These are phyloP conservation scores for Callocephalon fimbriatum DNA, from an alignment of 2,113 vertebrate genomes.

Conservation along the genomic window DNA sequence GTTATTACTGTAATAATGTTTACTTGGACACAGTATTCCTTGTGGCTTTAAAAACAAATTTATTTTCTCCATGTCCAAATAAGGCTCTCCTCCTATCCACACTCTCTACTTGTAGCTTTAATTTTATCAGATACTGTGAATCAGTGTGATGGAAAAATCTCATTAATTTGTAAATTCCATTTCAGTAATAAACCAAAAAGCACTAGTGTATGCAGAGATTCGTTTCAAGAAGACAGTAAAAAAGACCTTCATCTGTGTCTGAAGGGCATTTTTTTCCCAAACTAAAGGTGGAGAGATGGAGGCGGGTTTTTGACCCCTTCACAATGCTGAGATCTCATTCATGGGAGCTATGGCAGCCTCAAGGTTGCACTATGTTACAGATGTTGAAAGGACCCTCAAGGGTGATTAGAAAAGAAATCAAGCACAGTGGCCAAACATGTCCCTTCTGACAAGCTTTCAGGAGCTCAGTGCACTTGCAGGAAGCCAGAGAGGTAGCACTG, in stretches of 20 bases:
- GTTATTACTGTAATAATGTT: background rate
- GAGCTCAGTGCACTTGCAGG: background rate
- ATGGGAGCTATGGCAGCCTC: background rate
- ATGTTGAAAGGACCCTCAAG: background rate
- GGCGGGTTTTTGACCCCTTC: background rate
- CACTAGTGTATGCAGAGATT: background rate
- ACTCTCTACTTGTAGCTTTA: background rate
- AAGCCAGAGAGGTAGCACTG: background rate
- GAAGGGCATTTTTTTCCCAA: background rate
- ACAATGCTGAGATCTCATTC: background rate
- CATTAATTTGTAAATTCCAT: background rate
- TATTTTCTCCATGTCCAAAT: background rate
- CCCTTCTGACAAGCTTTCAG: background rate
- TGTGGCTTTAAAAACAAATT: background rate
- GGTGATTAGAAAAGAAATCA: background rate
- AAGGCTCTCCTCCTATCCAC: background rate
- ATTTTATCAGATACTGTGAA: background rate
- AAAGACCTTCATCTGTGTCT: background rate
- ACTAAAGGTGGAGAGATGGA: background rate
- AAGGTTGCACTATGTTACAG: background rate
- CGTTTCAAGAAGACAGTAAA: background rate
- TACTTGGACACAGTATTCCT: background rate
- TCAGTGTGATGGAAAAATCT: background rate
- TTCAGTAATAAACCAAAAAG: background rate
- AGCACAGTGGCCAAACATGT: background rate